Conservation (phyloP, 2,888 invertebrate species). For the Rhagonycha lutea region DNA sequence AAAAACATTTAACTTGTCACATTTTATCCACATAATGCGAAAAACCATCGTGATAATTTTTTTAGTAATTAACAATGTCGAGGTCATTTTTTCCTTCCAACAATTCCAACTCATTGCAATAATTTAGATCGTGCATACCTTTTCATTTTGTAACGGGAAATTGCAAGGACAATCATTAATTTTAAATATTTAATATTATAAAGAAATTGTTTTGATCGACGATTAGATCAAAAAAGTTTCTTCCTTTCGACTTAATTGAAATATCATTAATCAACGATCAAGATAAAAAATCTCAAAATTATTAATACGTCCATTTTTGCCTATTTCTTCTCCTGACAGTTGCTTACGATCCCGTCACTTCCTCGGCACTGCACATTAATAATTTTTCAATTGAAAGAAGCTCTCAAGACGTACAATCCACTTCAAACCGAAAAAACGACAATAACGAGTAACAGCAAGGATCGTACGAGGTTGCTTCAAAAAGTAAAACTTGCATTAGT, state of each 20-base stretch:
- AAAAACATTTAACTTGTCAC: neutral
- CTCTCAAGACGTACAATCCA: neutral
- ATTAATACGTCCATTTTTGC: neutral
- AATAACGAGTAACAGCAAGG: neutral
- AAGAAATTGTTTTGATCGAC: conserved; percentile 2
- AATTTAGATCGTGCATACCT: conserved; percentile 12
- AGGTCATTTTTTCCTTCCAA: neutral
- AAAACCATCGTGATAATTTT: neutral
- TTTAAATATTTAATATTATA: conserved; percentile 4
- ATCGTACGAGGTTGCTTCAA: neutral
- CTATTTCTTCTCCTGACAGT: neutral
- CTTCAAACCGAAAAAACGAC: neutral
- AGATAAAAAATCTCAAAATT: neutral
- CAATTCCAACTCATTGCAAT: conserved; percentile 1
- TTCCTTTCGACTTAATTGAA: neutral
- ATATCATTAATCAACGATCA: neutral
- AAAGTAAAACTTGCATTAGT: no score
- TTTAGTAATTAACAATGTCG: neutral
- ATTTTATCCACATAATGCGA: neutral
- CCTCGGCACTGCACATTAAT: neutral
- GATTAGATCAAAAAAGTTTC: neutral
- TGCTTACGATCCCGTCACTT: neutral
- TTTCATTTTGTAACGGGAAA: conserved; percentile 14
- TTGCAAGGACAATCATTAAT: conserved; percentile 10
- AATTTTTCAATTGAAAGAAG: neutral